Evolutionary conservation across 2,797 vertebrate genomes (phyloP).

Genomic region (Acrossocheilus fasciatus): DNA sequence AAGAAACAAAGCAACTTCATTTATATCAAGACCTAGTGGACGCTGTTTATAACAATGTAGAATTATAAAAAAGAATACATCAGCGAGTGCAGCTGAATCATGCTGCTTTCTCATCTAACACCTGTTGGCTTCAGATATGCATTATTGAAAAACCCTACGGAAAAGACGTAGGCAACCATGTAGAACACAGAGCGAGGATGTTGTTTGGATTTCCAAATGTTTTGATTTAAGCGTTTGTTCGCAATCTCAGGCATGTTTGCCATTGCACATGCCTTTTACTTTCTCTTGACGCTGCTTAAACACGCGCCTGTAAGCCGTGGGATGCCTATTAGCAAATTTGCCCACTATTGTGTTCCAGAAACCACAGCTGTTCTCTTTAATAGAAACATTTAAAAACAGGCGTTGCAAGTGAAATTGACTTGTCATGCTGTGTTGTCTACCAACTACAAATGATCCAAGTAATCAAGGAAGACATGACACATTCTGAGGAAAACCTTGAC

Average conservation of each 20-base stretch:
- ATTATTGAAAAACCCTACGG: slow-evolving; percentile 9
- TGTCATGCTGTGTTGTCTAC: slow-evolving; percentile 52
- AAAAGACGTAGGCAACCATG: slow-evolving; percentile 16
- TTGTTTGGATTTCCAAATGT: slow-evolving; percentile 11
- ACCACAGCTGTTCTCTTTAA: slow-evolving; percentile 49
- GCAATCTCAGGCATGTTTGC: slow-evolving; percentile 8
- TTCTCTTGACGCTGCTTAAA: slow-evolving; percentile 9
- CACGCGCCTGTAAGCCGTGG: slow-evolving; percentile 5
- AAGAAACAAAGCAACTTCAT: not conserved
- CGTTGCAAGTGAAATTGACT: slow-evolving; percentile 54
- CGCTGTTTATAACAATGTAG: not conserved
- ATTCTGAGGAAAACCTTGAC: slow-evolving; percentile 46
- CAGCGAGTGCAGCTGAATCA: not conserved
- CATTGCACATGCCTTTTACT: slow-evolving; percentile 5
- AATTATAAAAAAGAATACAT: slow-evolving; percentile 26
- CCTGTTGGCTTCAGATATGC: slow-evolving; percentile 23
- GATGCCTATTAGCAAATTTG: slow-evolving; percentile 32
- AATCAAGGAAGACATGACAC: slow-evolving; percentile 41
- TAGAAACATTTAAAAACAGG: slow-evolving; percentile 45
- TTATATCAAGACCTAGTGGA: not conserved
- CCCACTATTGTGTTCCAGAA: slow-evolving; percentile 37
- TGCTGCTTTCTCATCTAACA: slow-evolving; percentile 40
- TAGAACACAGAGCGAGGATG: not conserved
- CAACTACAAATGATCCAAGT: slow-evolving; percentile 49
- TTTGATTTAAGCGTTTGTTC: slow-evolving; percentile 20